Evolutionary conservation across 64 coral and sea anemone species (phyloP).

Genomic region (Montipora capricornis): DNA sequence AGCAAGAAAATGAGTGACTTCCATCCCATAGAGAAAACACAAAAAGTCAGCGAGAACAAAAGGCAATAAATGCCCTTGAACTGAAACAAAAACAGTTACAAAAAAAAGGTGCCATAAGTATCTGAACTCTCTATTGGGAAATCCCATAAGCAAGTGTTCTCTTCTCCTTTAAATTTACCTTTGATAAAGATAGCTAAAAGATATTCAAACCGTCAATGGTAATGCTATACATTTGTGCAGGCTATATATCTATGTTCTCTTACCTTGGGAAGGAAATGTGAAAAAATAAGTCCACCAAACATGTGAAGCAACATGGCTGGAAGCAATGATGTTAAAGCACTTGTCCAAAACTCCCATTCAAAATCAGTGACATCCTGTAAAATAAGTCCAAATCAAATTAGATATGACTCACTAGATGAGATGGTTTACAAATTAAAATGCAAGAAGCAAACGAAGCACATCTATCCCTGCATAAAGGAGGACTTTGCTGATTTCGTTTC

Average conservation of each 20-base stretch:
- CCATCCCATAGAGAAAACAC: slow-evolving; percentile 17
- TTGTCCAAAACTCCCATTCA: slow-evolving; percentile 86
- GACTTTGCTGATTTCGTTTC: no score
- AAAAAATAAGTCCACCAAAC: slow-evolving; percentile 46
- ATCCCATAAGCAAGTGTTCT: neutral
- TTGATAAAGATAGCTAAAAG: no score
- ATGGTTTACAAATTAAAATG: neutral
- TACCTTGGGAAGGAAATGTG: slow-evolving; percentile 60
- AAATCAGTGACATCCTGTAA: slow-evolving; percentile 73
- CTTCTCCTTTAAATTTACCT: no score
- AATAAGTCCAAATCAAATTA: neutral
- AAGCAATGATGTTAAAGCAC: slow-evolving; percentile 12
- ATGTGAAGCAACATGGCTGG: slow-evolving; percentile 54
- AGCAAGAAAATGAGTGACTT: slow-evolving; percentile 39
- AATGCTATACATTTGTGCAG: no score
- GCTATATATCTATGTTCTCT: no score
- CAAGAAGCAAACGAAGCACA: neutral
- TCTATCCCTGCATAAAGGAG: no score
- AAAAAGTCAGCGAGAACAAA: slow-evolving; percentile 55
- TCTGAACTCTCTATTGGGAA: neutral
- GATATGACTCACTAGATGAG: neutral
- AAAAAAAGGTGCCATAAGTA: neutral
- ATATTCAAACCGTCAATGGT: no score
- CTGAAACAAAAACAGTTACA: slow-evolving; percentile 5
- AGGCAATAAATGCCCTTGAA: slow-evolving; percentile 50